A percentile compares a stretch with the other conserved stretches of the same genome.
phyloP scores from a whole-genome alignment of 2,113 vertebrate species.

The Cyprinodon brontotheroides region DNA sequence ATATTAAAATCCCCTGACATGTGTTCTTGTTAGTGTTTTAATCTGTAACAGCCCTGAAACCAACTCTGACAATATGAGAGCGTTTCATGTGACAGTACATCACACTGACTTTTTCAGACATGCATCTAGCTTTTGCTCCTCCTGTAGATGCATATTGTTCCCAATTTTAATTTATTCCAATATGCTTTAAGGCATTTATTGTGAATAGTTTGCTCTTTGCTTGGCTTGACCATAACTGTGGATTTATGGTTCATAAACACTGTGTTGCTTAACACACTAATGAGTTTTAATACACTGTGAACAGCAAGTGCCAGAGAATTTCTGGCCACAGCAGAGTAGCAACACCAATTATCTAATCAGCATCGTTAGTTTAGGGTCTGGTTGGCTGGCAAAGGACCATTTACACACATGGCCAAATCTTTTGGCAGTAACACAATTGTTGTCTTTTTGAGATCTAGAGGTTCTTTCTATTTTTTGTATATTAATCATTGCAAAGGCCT shows the following conservation, averaged over 20 bases:
- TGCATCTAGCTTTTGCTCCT: slow-evolving; percentile 44
- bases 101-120: slow-evolving; percentile 6
- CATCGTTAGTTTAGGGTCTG: neutral
- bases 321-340: slow-evolving; percentile 15
- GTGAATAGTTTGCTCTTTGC: slow-evolving; percentile 57
- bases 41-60: slow-evolving; percentile 41
- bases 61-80: slow-evolving; percentile 10
- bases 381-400: neutral
- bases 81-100: slow-evolving; percentile 31
- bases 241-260: slow-evolving; percentile 66
- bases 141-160: slow-evolving; percentile 38
- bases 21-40: slow-evolving; percentile 58
- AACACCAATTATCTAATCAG: slow-evolving; percentile 3
- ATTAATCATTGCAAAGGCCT: neutral
- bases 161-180: slow-evolving; percentile 56
- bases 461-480: neutral
- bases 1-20: slow-evolving; percentile 48
- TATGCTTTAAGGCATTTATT: slow-evolving; percentile 57
- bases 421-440: neutral
- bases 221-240: slow-evolving; percentile 39
- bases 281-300: slow-evolving; percentile 47
- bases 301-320: slow-evolving; percentile 35
- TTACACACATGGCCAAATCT: neutral
- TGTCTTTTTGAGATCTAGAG: neutral
- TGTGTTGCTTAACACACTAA: slow-evolving; percentile 55